phyloP scores from a whole-genome alignment of 2,797 vertebrate species.

The Sphenopsis melanotis region DNA sequence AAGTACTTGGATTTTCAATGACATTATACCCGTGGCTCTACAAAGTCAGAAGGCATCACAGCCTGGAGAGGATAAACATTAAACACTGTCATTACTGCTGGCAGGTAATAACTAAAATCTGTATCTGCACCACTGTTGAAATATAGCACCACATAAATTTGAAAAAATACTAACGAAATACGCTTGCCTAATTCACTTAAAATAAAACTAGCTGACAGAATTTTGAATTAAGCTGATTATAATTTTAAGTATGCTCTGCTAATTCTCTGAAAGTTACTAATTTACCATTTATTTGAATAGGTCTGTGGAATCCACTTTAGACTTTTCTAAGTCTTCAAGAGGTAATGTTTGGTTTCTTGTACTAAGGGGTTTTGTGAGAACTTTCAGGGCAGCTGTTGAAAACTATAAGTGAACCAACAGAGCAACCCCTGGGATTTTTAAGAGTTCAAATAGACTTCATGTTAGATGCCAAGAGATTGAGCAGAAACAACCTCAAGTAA shows the following conservation, averaged over 20 bases:
- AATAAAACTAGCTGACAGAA: conserved; percentile 1
- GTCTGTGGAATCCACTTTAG: neutral
- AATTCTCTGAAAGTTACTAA: neutral
- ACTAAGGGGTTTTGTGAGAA: neutral
- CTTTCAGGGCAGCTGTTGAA: neutral
- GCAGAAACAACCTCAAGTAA: neutral
- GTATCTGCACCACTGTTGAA: neutral
- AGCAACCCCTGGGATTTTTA: neutral
- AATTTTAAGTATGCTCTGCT: neutral
- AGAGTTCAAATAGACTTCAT: neutral
- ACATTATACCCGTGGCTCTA: conserved; percentile 1
- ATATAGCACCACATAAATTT: neutral
- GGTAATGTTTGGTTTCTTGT: neutral
- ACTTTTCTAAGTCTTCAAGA: neutral
- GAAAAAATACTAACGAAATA: neutral
- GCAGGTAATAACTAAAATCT: conserved; percentile 34
- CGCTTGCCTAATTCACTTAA: neutral
- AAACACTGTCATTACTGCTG: neutral
- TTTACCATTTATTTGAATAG: neutral
- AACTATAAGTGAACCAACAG: neutral
- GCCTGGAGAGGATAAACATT: conserved; percentile 15
- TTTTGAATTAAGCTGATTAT: conserved; percentile 21
- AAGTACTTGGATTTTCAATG: conserved; percentile 46
- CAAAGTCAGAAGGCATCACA: conserved; percentile 34
- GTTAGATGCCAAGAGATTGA: neutral